Base-by-base conservation (phyloP, 1,140 invertebrate genomes). In the Drosophila watanabei region DNA sequence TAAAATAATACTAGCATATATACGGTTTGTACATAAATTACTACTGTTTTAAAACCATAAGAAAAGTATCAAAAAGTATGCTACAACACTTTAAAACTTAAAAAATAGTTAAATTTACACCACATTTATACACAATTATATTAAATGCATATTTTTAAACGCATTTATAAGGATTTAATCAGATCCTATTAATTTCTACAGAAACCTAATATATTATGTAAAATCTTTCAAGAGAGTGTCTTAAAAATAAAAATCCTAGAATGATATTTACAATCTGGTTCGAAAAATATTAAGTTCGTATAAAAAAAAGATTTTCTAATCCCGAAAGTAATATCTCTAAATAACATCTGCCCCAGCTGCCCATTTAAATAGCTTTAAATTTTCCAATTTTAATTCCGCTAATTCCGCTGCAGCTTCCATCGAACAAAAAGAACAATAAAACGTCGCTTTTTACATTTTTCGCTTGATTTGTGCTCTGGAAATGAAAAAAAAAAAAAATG, bases 391-490 rank as follows among this genome's bases (percentile, higher is more conserved):
- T 35, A 51, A 59, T 37, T 51, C 30, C 20, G 13, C 13, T 41
- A 73, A 60, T 35, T n/a, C n/a, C n/a, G n/a, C n/a, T 71, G 45
- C 28, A 75, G 54, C 54, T 46, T 0, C 32, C 48, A 61, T 33
- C 18, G 13, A 75, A 75, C 35, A 41, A 62, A 63, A 63, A 63
- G 58, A 75, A 75, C 70, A 75, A 75, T 75, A 73, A 73, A 73
- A 73, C 32, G 56, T 73, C 32, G 24, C 35, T 61, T 73, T 73
- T 72, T 45, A 52, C 45, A 73, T 73, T 72, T 49, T 73, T 13
- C 69, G 70, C 54, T 73, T 61, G 70, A 73, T 73, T 75, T 75
- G 68, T 75, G 68, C 71, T 73, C 71, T 73, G 45, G 41, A 75
- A 75, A 75, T 30, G 39, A 73, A 51, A 24, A 72, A 60, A 52